These are phyloP conservation scores for Bos javanicus DNA, from an alignment of 2,113 vertebrate species.

Conservation along the genomic window DNA sequence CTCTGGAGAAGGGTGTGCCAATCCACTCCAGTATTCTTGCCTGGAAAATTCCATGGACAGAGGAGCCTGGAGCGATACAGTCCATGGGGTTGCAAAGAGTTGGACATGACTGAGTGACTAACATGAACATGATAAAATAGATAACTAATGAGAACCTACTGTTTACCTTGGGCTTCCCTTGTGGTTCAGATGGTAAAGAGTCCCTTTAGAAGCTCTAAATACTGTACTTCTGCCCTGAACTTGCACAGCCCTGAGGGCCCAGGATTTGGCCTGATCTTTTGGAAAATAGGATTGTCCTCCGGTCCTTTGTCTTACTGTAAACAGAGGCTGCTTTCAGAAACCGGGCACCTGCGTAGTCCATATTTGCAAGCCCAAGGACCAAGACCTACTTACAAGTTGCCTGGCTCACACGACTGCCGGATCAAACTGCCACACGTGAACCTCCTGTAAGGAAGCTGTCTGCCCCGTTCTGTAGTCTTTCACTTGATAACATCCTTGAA, in stretches of 20 bases:
- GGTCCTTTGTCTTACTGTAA: neutral
- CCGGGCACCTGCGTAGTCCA: neutral
- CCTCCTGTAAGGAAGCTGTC: neutral
- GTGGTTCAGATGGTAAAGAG: too few species aligned
- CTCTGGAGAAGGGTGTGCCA: too few species aligned
- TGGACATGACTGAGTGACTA: too few species aligned
- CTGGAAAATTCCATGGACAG: too few species aligned
- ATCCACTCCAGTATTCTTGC: too few species aligned
- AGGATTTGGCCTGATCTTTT: neutral
- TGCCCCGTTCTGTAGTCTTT: neutral
- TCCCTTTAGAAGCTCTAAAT: fast-evolving
- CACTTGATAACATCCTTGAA: neutral
- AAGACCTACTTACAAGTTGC: neutral
- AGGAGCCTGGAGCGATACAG: too few species aligned
- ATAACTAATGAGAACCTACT: too few species aligned
- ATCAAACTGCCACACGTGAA: neutral
- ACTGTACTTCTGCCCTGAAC: fast-evolving
- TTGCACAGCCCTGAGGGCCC: too few species aligned
- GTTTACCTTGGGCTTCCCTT: too few species aligned
- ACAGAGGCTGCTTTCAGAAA: neutral
- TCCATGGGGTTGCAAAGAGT: too few species aligned
- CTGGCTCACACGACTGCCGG: neutral
- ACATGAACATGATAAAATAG: too few species aligned
- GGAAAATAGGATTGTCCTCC: neutral
- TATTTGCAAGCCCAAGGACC: neutral